phyloP scores from a whole-genome alignment of 92 coral and sea anemone species.

The Muricea muricata region DNA sequence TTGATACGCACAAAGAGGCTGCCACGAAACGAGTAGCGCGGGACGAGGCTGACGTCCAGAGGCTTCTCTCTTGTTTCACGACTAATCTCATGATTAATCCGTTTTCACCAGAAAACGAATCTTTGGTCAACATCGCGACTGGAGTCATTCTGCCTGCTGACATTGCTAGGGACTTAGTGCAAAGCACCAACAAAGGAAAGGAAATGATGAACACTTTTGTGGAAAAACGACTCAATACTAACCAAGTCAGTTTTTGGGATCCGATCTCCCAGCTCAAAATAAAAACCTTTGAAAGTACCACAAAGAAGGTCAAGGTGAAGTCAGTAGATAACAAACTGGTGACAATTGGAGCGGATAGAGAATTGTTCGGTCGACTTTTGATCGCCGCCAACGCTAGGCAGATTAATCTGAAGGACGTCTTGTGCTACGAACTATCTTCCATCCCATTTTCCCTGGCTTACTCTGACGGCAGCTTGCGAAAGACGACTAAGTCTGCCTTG shows the following conservation, averaged over 20 bases:
- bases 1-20: slow-evolving; percentile 50
- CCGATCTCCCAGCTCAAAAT: slow-evolving; percentile 49
- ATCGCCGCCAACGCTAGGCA: slow-evolving; percentile 49
- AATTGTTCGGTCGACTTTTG: slow-evolving; percentile 41
- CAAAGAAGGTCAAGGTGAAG: slow-evolving; percentile 29
- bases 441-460: slow-evolving; percentile 52
- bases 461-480: slow-evolving; percentile 45
- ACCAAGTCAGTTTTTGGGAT: slow-evolving; percentile 59
- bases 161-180: slow-evolving; percentile 39
- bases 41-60: slow-evolving; percentile 67
- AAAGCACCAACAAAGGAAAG: slow-evolving; percentile 11
- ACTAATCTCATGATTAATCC: slow-evolving; percentile 59
- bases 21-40: slow-evolving; percentile 45
- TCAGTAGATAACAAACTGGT: slow-evolving; percentile 33
- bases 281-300: slow-evolving; percentile 47
- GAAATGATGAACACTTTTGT: slow-evolving; percentile 44
- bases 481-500: slow-evolving; percentile 57
- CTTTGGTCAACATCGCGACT: slow-evolving; percentile 58
- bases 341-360: slow-evolving; percentile 43
- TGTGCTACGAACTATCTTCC: slow-evolving; percentile 38
- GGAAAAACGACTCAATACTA: slow-evolving; percentile 51
- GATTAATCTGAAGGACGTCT: slow-evolving; percentile 42
- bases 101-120: slow-evolving; percentile 46
- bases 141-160: slow-evolving; percentile 67
- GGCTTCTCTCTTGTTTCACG: slow-evolving; percentile 50